These are phyloP conservation scores for Drosophila parthenogenetica DNA, from an alignment of 2,888 invertebrate species.

Conservation along the genomic window DNA sequence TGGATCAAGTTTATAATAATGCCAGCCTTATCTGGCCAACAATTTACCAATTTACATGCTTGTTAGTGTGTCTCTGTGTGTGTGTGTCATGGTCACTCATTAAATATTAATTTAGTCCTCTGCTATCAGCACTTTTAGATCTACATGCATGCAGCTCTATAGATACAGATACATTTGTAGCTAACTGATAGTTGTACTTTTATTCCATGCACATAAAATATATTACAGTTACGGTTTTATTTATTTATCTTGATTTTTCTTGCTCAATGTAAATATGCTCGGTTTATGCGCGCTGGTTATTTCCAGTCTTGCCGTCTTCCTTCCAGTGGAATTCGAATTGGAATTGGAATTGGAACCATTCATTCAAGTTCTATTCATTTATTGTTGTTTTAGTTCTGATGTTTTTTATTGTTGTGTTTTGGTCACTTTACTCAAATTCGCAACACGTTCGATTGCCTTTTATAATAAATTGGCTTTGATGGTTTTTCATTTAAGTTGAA, in stretches of 20 bases:
- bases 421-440: slow-evolving; percentile 60
- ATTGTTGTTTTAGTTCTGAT: slow-evolving; percentile 6
- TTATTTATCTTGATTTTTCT: no score
- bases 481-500: slow-evolving; percentile 76
- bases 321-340: no score
- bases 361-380: slow-evolving; percentile 36
- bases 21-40: background rate
- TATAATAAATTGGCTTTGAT: slow-evolving; percentile 71
- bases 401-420: slow-evolving; percentile 39
- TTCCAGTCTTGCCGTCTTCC: slow-evolving; percentile 9
- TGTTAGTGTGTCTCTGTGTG: background rate
- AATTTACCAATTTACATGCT: no score
- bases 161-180: slow-evolving; percentile 10
- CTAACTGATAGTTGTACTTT: background rate
- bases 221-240: no score
- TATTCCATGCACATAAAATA: no score
- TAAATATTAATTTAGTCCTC: slow-evolving; percentile 26
- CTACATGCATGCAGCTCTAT: slow-evolving; percentile 29
- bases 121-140: slow-evolving; percentile 45
- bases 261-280: background rate
- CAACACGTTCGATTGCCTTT: slow-evolving; percentile 77
- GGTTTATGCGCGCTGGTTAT: slow-evolving; percentile 4
- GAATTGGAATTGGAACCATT: slow-evolving; percentile 36
- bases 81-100: slow-evolving; percentile 1
- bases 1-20: slow-evolving; percentile 15